Base-by-base conservation (phyloP, 2,888 invertebrate genomes). In the Clunio marinus region DNA sequence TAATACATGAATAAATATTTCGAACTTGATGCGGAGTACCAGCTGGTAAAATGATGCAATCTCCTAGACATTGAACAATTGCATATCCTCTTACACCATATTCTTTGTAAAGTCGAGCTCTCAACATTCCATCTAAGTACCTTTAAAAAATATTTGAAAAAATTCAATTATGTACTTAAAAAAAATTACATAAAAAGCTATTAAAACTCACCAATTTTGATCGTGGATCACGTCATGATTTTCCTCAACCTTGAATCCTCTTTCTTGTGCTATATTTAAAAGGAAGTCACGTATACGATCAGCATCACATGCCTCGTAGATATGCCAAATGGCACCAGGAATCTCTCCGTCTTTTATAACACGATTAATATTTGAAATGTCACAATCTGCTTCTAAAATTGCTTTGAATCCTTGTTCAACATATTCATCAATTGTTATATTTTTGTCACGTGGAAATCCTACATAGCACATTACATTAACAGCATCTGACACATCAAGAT, bases 11-110 rank as follows among this genome's bases (percentile, higher is more conserved):
- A 76, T 96, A 91, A 67, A 98, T 83, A 80, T 98, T 98, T 70
- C 96, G 87, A 17, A 98, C 97, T 81, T 98, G 98, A 81, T 98
- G 98, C 5, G 97, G 97, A n/a, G 97, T 97, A 69, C 98, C 98
- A 0, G 97, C 97, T 20, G 98, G 97, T 71, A 98, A 94, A 80
- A 98, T 97, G 41, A 98, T 93, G 2, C 96, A 94, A 81, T 98
- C 98, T 2, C 98, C 98, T 59, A 93, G 83, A 77, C 95, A 96
- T 81, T 98, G 98, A 51, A 96, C 89, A 73, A 98, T 91, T 13
- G 96, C 92, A 80, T 95, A 97, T 68, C 96, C 95, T 77, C 92
- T 90, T 13, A 98, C 96, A 46, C 91, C 90, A 76, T 96, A 96
- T 77, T 96, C 96, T 73, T 89, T 88, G 77, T 91, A 91, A 37